These are phyloP conservation scores for Leuciscus idus DNA, from an alignment of 2,113 vertebrate genomes.

Conservation along the genomic window DNA sequence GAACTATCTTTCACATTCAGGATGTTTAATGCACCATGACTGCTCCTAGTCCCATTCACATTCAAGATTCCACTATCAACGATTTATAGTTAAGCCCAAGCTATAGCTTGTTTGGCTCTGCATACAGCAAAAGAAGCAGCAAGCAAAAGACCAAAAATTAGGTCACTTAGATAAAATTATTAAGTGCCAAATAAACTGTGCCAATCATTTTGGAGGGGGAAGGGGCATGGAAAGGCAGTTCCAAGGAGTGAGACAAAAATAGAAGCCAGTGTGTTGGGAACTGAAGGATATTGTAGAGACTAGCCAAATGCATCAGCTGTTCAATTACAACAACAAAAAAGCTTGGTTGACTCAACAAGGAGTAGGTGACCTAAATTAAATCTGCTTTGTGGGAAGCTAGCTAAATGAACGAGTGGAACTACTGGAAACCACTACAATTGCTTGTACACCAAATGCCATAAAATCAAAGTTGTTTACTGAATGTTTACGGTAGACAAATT, in stretches of 20 bases:
- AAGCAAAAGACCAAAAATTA: conserved; percentile 29
- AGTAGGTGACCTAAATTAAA: background rate
- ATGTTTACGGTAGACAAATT: background rate
- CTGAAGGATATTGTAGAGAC: conserved; percentile 62
- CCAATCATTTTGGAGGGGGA: conserved; percentile 65
- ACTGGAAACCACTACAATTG: background rate
- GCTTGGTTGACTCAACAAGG: conserved; percentile 1
- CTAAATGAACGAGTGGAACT: background rate
- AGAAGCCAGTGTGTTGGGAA: conserved; percentile 67
- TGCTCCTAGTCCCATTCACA: background rate
- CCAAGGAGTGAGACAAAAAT: conserved; percentile 61
- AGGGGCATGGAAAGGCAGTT: conserved; percentile 67
- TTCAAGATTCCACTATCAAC: background rate
- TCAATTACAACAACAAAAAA: conserved; percentile 18
- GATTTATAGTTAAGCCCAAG: background rate
- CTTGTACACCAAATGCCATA: background rate
- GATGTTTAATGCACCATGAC: conserved; percentile 29
- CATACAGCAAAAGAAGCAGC: background rate
- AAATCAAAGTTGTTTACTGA: conserved; percentile 31
- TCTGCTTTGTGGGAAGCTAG: background rate
- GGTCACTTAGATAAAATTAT: conserved; percentile 46
- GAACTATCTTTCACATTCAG: conserved; percentile 27
- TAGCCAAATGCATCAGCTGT: conserved; percentile 54
- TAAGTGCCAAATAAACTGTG: conserved; percentile 56
- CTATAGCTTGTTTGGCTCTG: background rate